These are phyloP conservation scores for Xylophagus ater DNA, from an alignment of 2,888 invertebrate genomes.

Conservation along the genomic window DNA sequence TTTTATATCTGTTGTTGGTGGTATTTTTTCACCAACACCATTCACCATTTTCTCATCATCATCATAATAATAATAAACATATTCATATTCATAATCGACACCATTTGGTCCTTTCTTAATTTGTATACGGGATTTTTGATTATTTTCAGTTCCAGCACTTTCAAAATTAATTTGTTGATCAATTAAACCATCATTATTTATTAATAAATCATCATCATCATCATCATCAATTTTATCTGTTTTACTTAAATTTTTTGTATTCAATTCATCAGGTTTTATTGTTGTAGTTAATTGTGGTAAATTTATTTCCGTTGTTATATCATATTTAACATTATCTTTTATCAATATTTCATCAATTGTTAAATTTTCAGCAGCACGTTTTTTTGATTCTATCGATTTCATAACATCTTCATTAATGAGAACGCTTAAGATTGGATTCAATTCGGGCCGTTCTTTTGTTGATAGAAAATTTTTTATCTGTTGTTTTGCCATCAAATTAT, in stretches of 20 bases:
- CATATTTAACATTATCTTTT: too few relatives aligned
- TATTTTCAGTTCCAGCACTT: slow-evolving; percentile 56
- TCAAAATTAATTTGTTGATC: slow-evolving; percentile 46
- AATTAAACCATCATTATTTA: slow-evolving; percentile 39
- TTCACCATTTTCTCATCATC: slow-evolving; percentile 54
- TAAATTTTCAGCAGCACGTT: slow-evolving; percentile 33
- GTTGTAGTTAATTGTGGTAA: slow-evolving; percentile 39
- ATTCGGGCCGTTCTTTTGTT: slow-evolving; percentile 37
- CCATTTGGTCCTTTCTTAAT: slow-evolving; percentile 83
- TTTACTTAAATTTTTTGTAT: slow-evolving; percentile 23
- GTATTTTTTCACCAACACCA: slow-evolving; percentile 1
- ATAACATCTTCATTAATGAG: slow-evolving; percentile 41
- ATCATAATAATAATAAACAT: slow-evolving; percentile 82
- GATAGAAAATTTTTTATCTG: slow-evolving; percentile 33
- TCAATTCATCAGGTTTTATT: slow-evolving; percentile 39
- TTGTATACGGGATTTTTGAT: slow-evolving; percentile 61
- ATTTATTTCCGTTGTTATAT: slow-evolving; percentile 41
- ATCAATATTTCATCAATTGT: too few relatives aligned
- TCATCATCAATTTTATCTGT: not conserved
- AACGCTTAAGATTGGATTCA: slow-evolving; percentile 39
- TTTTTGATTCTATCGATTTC: slow-evolving; percentile 43
- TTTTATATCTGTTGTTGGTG: not conserved
- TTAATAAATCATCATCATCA: slow-evolving; percentile 23
- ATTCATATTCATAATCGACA: slow-evolving; percentile 84
- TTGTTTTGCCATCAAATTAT: slow-evolving; percentile 21